Base-by-base conservation (phyloP, 2,113 vertebrate species). In the Eclectus roratus region DNA sequence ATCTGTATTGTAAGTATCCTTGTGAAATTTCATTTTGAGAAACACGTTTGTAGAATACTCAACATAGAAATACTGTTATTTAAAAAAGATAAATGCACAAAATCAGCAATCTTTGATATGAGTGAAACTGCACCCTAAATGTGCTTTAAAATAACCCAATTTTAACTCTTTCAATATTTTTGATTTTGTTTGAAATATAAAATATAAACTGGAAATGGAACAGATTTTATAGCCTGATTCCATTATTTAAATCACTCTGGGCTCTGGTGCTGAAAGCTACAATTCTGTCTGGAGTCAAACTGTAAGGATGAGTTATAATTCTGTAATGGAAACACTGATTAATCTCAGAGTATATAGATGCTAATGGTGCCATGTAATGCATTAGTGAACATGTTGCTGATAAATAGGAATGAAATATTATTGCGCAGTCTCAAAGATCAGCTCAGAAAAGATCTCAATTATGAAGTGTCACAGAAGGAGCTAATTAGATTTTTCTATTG, bases 111-210 rank as follows among this genome's bases (percentile, higher is more conserved):
- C 58, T 84, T 68, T 50, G 46, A 55, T 93, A 68, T 71, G 43
- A 68, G 65, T 24, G 56, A 76, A 92, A 79, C 37, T 41, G 17
- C 25, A 89, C 72, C 44, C 37, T 82, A 56, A 91, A 81, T 33
- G 7, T 69, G 41, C 33, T 84, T 94, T 89, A 70, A 73, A 79
- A 31, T 47, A 87, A 64, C 39, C 50, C 39, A 70, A 6, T 89
- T 91, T 97, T 87, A 79, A 91, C 41, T 91, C 61, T 94, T 95
- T 56, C 84, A 91, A 41, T 91, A 79, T 78, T 94, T 92, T 82
- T 93, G 55, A 18, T 92, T 91, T 79, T 4, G 1, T 64, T 91
- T 69, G 18, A 63, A 83, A 94, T 76, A 44, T 21, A 73, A 90
- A 90, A 77, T 94, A 64, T 28, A 56, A 90, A 82, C 65, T 81